Base-by-base conservation (phyloP, 2,797 vertebrate species). In the Urocyon cinereoargenteus region DNA sequence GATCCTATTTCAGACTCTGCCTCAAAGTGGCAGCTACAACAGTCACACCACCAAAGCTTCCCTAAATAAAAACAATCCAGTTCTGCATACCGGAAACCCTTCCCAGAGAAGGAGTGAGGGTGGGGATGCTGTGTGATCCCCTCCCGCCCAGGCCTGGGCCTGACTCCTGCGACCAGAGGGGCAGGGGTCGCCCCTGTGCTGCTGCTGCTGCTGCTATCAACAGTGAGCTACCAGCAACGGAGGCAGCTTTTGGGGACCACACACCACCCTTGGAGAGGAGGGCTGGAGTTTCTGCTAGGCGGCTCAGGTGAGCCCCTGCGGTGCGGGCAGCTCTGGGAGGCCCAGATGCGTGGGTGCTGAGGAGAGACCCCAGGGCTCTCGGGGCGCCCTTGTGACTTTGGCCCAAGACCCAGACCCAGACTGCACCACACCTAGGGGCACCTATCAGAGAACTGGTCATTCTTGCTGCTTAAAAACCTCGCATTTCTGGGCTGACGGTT, bases 251-350 rank as follows among this genome's bases (percentile, higher is more conserved):
- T 15, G 24, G 19, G n/a, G 19, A 77, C 36, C 18, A 51, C 40
- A 1, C 7, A 13, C 6, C 8, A 3, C 22, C 11, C 3, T 45
- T 34, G 40, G 12, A n/a, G 26, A 14, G 31, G 24, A 62, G n/a
- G 49, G 12, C 15, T 57, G 18, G 75, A 22, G 64, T 36, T 21
- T 55, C 34, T 66, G 13, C 14, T 34, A 2, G 22, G 16, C 9
- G n/a, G 59, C 66, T 86, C 57, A 62, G 62, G 18, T 24, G 87
- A 94, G 70, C 66, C 6, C 13, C 31, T 5, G 31, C 57, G 40
- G 19, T 19, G 0, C 2, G 0, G 49, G 36, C 3, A 19, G 19
- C 40, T 72, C 77, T 40, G 0, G 6, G 62, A 3, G 24, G 89
- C 18, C 5, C 6, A 87, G 55, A 28, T 61, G 5, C 40, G 16